A percentile compares a stretch with the other conserved stretches of the same genome.
phyloP scores from a whole-genome alignment of 2,797 vertebrate species.

The Eupleurogrammus muticus region DNA sequence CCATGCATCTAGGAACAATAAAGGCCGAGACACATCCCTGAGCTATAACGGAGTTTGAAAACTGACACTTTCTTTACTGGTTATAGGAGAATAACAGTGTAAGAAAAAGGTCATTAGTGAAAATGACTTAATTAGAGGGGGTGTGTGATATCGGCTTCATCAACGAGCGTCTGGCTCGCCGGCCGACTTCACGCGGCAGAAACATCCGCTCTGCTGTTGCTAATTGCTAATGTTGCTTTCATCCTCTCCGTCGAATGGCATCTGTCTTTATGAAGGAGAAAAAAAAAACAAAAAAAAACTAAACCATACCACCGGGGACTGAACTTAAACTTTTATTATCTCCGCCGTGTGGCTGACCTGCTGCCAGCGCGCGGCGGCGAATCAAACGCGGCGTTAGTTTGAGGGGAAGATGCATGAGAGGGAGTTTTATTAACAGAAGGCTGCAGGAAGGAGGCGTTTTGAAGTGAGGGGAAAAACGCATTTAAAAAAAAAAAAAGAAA shows the following conservation, averaged over 20 bases:
- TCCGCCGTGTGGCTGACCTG: constrained; percentile 58
- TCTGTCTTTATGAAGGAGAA: constrained; percentile 41
- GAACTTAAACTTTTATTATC: constrained; percentile 61
- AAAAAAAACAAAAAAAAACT: too few species aligned
- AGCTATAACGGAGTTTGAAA: background rate
- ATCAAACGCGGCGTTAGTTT: constrained; percentile 70
- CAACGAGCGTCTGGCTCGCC: constrained; percentile 9
- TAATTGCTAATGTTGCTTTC: constrained; percentile 63
- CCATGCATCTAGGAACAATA: constrained; percentile 1
- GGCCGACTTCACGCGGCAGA: constrained; percentile 30
- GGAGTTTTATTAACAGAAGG: constrained; percentile 74
- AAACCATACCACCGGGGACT: constrained; percentile 47
- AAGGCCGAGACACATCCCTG: background rate
- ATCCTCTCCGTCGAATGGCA: constrained; percentile 58
- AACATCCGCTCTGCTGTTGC: constrained; percentile 30
- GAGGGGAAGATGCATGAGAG: constrained; percentile 60
- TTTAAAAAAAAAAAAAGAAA: constrained; percentile 52
- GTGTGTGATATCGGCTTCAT: constrained; percentile 21
- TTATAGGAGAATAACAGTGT: constrained; percentile 6
- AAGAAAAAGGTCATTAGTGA: constrained; percentile 1
- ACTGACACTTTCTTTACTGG: background rate
- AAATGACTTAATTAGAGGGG: constrained; percentile 9
- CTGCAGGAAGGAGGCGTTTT: constrained; percentile 74
- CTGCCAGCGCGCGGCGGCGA: constrained; percentile 61
- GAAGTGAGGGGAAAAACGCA: constrained; percentile 71